Evolutionary conservation across 92 coral and sea anemone species (phyloP).

Genomic region (Diadumene lineata): DNA sequence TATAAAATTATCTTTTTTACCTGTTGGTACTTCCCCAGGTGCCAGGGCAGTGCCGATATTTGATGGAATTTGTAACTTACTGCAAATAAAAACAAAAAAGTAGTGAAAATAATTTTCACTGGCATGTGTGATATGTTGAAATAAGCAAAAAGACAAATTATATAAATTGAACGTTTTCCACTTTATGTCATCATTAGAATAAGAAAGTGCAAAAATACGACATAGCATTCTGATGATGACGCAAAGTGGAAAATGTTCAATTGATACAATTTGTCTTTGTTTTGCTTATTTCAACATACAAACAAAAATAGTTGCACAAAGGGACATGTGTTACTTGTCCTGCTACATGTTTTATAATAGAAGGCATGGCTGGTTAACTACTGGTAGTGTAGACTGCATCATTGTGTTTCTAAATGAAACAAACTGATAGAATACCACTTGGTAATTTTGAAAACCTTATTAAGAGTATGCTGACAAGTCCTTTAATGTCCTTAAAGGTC

Average conservation of each 20-base stretch:
- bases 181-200: too few species aligned
- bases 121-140: not conserved
- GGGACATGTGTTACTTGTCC: not conserved
- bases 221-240: not conserved
- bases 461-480: too few species aligned
- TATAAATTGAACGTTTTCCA: too few species aligned
- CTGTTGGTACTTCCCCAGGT: slow-evolving; percentile 89
- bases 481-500: too few species aligned
- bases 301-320: too few species aligned
- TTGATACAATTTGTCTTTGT: not conserved
- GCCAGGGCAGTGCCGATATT: slow-evolving; percentile 92
- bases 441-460: too few species aligned
- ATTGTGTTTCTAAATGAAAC: too few species aligned
- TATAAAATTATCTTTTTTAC: too few species aligned
- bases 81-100: not conserved
- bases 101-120: not conserved
- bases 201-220: not conserved
- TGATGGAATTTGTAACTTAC: slow-evolving; percentile 89
- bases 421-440: too few species aligned
- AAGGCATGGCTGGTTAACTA: too few species aligned
- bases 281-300: not conserved
- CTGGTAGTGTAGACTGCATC: too few species aligned
- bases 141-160: not conserved
- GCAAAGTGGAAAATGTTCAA: too few species aligned
- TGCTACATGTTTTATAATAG: not conserved